A percentile compares a stretch with the other conserved stretches of the same genome.
Conservation (phyloP, 1,140 invertebrate species). For the Carcinoscorpius rotundicauda region DNA sequence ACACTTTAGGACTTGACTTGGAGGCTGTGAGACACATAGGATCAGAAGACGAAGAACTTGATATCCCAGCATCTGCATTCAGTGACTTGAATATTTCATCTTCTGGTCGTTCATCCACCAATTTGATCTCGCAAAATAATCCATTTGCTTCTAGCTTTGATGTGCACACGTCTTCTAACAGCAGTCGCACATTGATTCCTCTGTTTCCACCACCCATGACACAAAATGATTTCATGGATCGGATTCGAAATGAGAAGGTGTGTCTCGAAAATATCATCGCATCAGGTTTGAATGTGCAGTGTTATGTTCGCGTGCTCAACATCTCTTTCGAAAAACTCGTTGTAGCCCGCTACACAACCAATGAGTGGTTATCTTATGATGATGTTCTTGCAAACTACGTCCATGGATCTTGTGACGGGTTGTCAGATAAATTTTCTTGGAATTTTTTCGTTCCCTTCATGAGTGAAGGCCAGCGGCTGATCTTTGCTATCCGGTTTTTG, state of each 20-base stretch:
- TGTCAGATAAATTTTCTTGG: slow-evolving; percentile 71
- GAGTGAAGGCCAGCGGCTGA: slow-evolving; percentile 47
- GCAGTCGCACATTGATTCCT: slow-evolving; percentile 30
- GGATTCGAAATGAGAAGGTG: slow-evolving; percentile 55
- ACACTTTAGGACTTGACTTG: slow-evolving; percentile 81
- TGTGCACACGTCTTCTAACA: slow-evolving; percentile 26
- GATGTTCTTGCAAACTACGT: slow-evolving; percentile 68
- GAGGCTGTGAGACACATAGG: slow-evolving; percentile 51
- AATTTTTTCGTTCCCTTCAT: slow-evolving; percentile 44
- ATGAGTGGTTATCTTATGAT: slow-evolving; percentile 68
- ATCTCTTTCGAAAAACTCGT: slow-evolving; percentile 82
- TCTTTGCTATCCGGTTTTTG: slow-evolving; percentile 70
- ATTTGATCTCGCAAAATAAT: slow-evolving; percentile 27
- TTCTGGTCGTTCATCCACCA: slow-evolving; percentile 2
- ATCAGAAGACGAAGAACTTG: slow-evolving; percentile 60
- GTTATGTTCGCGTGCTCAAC: slow-evolving; percentile 74
- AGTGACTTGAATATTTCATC: slow-evolving; percentile 23
- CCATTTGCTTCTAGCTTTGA: slow-evolving; percentile 48
- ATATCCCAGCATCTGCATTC: slow-evolving; percentile 68
- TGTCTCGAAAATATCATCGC: slow-evolving; percentile 72
- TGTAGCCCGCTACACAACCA: slow-evolving; percentile 67
- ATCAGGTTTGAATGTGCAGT: slow-evolving; percentile 58
- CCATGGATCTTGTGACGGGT: slow-evolving; percentile 74
- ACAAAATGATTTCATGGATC: slow-evolving; percentile 58
- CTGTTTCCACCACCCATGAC: slow-evolving; percentile 71